Evolutionary conservation across 2,888 invertebrate species (phyloP).

Genomic region (Lepetodrilus schrolli): DNA sequence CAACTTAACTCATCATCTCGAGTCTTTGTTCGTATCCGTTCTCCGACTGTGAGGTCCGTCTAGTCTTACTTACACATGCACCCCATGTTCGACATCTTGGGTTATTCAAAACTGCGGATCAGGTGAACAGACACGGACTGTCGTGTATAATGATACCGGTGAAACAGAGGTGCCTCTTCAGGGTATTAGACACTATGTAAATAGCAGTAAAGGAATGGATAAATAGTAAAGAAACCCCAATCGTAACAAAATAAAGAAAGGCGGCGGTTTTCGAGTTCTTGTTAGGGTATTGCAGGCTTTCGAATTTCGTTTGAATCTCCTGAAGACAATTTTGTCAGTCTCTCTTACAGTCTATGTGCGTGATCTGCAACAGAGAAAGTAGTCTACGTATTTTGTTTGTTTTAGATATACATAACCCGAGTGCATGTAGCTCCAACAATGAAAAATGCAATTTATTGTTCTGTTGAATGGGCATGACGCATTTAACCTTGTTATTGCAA

Average conservation of each 20-base stretch:
- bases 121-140: background rate
- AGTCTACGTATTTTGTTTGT: no score
- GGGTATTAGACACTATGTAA: conserved; percentile 21
- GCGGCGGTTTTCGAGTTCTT: background rate
- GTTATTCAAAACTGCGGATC: conserved; percentile 24
- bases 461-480: no score
- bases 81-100: conserved; percentile 20
- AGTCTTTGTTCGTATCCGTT: background rate
- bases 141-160: background rate
- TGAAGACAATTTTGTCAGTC: no score
- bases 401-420: no score
- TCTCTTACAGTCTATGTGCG: no score
- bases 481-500: no score
- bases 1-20: conserved; percentile 5
- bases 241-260: conserved; percentile 4
- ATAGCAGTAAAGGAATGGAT: conserved; percentile 4
- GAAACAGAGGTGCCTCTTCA: conserved; percentile 8
- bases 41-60: conserved; percentile 15
- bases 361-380: no score
- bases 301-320: no score
- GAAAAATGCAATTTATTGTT: no score
- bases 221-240: conserved; percentile 19
- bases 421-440: no score
- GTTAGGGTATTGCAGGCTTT: background rate
- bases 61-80: conserved; percentile 25